phyloP scores from a whole-genome alignment of 2,113 vertebrate genomes.

The Smithornis capensis region DNA sequence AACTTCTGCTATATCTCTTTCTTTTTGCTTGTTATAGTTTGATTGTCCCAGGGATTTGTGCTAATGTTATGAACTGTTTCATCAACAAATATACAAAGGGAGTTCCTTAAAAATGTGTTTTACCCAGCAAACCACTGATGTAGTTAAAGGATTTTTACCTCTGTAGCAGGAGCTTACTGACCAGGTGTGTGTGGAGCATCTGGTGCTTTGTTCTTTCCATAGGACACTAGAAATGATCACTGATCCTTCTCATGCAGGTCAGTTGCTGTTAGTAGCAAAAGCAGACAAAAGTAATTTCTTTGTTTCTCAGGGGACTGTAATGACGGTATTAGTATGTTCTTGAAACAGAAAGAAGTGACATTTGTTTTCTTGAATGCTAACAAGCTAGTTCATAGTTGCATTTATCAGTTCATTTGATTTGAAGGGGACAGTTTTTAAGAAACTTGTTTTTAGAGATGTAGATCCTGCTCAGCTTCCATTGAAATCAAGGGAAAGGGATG shows the following conservation, averaged over 20 bases:
- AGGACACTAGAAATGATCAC: not conserved
- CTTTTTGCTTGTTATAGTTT: not conserved
- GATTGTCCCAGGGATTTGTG: not conserved
- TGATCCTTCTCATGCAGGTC: not conserved
- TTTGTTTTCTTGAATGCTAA: not conserved
- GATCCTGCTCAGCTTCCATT: not conserved
- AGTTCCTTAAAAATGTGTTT: not conserved
- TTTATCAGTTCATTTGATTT: not conserved
- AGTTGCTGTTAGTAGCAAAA: not conserved
- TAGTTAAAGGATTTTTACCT: not conserved
- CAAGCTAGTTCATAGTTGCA: not conserved
- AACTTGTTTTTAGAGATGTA: not conserved
- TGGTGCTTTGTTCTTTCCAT: not conserved
- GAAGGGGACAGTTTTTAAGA: not conserved
- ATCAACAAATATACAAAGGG: not conserved
- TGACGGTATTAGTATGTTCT: not conserved
- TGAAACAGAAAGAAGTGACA: not conserved
- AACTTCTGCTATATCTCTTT: not conserved
- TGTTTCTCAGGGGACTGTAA: not conserved
- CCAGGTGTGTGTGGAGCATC: not conserved
- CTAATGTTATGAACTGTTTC: not conserved
- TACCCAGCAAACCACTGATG: not conserved
- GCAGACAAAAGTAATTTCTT: not conserved
- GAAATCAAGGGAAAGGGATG: not conserved
- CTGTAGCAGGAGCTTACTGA: not conserved